Conservation (phyloP, 2,888 invertebrate species). For the Synergus gifuensis region DNA sequence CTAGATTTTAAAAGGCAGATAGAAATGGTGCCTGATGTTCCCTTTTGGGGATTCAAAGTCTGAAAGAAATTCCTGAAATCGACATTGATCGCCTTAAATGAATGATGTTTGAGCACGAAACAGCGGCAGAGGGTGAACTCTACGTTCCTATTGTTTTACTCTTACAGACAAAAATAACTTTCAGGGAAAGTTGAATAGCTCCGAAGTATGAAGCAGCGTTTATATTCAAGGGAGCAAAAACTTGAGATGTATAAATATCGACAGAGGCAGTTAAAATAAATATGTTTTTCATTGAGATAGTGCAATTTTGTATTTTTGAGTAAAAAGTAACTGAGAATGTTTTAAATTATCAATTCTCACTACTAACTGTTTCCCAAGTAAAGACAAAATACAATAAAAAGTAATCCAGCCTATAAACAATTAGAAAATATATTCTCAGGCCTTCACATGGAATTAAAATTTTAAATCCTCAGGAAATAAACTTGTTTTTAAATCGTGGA, state of each 20-base stretch:
- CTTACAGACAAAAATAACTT: slow-evolving; percentile 21
- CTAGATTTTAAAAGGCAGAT: background rate
- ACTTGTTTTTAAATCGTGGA: no score
- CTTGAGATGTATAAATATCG: background rate
- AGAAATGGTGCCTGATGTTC: background rate
- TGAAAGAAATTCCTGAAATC: background rate
- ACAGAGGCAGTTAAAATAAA: background rate
- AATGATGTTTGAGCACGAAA: slow-evolving; percentile 21
- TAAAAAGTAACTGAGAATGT: background rate
- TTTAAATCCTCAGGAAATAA: no score
- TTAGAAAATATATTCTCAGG: no score
- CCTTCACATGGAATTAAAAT: no score
- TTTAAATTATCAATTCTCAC: background rate
- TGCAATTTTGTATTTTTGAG: background rate
- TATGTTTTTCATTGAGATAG: background rate
- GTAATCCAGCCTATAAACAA: no score
- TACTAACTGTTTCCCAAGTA: accelerated
- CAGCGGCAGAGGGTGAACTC: background rate
- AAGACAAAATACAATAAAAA: no score
- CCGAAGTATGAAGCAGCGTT: background rate
- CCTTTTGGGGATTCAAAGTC: slow-evolving; percentile 1
- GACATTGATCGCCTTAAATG: slow-evolving; percentile 29
- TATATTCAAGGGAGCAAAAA: slow-evolving; percentile 14
- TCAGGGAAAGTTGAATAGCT: slow-evolving; percentile 25
- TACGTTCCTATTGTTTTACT: slow-evolving; percentile 32